Base-by-base conservation (phyloP, 2,888 invertebrate genomes). In the Brenthis hecate region DNA sequence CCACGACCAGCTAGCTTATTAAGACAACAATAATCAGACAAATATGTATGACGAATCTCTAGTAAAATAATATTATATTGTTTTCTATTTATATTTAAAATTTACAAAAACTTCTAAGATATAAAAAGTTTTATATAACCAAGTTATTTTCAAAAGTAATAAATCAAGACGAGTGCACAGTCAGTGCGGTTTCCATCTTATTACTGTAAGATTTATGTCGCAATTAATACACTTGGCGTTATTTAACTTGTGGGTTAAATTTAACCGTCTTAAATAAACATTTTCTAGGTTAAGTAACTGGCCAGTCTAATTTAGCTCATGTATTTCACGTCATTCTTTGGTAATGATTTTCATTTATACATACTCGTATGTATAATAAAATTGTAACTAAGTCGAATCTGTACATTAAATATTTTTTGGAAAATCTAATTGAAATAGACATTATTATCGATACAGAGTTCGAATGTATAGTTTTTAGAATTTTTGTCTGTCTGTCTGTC, bases 171-270 rank as follows among this genome's bases (percentile, higher is more conserved):
- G 16, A 66, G 48, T 43, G 60, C 48, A 23, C 58, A 16, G 61
- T 70, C 61, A 68, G 61, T 53, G 68, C 51, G 70, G 70, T 54
- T 48, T 48, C 48, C 56, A 62, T 68, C 61, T 64, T 61, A 65
- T 68, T 70, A 55, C 65, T 61, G 19, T 13, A 56, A 68, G 68
- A 70, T 70, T 70, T 70, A 70, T 68, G 47, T 51, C 16, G 61
- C 68, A 70, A 70, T 70, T 70, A 62, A 65, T 68, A 65, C 56
- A 68, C 68, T 56, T 65, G 68, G 53, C 61, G 51, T 54, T 53
- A 55, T 64, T 61, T 65, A 68, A 70, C 65, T 65, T 58, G 61
- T 19, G 14, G 57, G 47, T 54, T 51, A 47, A 54, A 58, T 28
- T 36, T 61, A 55, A 47, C 47, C 13, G 14, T 61, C 32, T 16